Base-by-base conservation (phyloP, 2,113 vertebrate genomes). In the Steatornis caripensis region DNA sequence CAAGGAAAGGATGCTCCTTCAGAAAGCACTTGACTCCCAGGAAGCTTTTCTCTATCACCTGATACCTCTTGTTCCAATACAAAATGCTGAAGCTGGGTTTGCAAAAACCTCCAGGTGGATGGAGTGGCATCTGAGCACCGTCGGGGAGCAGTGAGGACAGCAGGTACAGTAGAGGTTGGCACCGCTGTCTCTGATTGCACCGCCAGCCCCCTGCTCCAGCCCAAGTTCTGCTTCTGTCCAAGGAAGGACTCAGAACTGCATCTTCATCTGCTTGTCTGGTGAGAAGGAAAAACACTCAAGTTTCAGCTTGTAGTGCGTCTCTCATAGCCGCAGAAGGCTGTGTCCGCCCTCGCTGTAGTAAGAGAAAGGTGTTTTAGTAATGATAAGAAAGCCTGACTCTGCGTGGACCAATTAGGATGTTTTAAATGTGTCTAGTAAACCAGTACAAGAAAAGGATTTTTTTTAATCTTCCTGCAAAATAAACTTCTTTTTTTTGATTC, bases 211-310 rank as follows among this genome's bases (percentile, higher is more conserved):
- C 17, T 62, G 12, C 45, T 51, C 21, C 12, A 12, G 34, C 18
- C n/a, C n/a, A n/a, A 46, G 36, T 60, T 81, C 55, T 84, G 39
- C 46, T 82, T 37, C 23, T 65, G 30, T 51, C 20, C 5, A 1
- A 70, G 27, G 46, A 70, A 61, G 21, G 16, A 36, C 30, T 11
- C 4, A 2, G 69, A 87, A 8, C 9, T 1, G 1, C 0, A 0
- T 66, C 27, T 70, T 85, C 36, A 26, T 29, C 30, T 71, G 46
- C 12, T 57, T 49, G 21, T 51, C 6, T 65, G 22, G 4, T 10
- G 12, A 82, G 79, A 60, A 70, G 27, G 3, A 48, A 37, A 82
- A 45, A 6, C 34, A 57, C 2, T 2, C 55, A 76, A 34, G 24
- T 57, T 71, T 48, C 64, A 69, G 18, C 15, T 51, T 45, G n/a